Base-by-base conservation (phyloP, 2,113 vertebrate genomes). In the Globicephala melas region DNA sequence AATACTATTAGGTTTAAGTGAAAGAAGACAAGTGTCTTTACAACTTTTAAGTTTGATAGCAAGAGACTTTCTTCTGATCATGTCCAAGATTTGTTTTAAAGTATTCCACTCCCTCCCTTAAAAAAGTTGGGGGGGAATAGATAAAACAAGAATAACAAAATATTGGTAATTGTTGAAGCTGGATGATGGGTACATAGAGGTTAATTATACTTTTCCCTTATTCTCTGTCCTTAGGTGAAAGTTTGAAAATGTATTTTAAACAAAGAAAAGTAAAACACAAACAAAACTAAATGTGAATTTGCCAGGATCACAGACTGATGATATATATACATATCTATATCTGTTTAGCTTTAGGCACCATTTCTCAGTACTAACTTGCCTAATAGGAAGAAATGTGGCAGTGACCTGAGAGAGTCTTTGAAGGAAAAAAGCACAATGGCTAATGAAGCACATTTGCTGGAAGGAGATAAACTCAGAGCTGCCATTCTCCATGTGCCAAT, bases 121-220 rank as follows among this genome's bases (percentile, higher is more conserved):
- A 88, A 88, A 87, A 91, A 68, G 28, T 68, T 84, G 5, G 18
- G 13, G 47, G 5, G 41, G 18, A 55, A 26, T 74, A 74, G 36
- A 38, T 96, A 94, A 92, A 96, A 92, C 14, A 41, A 88, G 20
- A 88, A 60, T 67, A 53, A 58, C 74, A 89, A 96, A 95, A 68
- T 74, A 62, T 6, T 62, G 36, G 11, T 94, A 50, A 62, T 53
- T 71, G 15, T 93, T 93, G 63, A 85, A 77, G 60, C 50, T 31
- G 62, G 15, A 9, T 83, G 74, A 68, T 10, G 3, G 15, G 28
- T 53, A 50, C 70, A 63, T 31, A 85, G 31, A 20, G 44, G 20
- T 84, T 92, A 17, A 44, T 70, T 85, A 53, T 87, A 47, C 25
- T 31, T 90, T 88, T 79, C 26, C 23, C 8, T 89, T 82, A 47